Base-by-base conservation (phyloP, 2,113 vertebrate species). In the Cnemophilus loriae region DNA sequence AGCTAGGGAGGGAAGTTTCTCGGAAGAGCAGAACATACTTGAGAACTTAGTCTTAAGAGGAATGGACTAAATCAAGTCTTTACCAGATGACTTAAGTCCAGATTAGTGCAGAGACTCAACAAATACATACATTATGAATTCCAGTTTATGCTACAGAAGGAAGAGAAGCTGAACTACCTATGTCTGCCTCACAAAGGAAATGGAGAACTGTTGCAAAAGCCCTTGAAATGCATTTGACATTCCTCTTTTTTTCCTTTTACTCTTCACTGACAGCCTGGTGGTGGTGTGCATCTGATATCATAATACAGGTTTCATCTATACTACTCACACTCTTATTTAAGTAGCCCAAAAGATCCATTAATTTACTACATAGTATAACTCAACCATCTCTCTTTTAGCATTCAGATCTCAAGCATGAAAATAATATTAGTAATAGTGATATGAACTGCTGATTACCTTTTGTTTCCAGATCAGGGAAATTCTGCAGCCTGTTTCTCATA, bases 401-500 rank as follows among this genome's bases (percentile, higher is more conserved):
- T 30, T 68, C 33, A 69, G 47, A 59, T 75, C 78, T 56, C 61
- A 63, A 78, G 16, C 37, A 27, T 53, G 57, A 55, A 90, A 95
- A 33, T 19, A 74, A 1, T 44, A 35, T 0, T 49, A 78, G 17
- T 11, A 87, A 32, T 53, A 87, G 28, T 0, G 1, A 57, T 27
- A 81, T 3, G 7, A 90, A 67, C 32, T 33, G 55, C 67, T 63
- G 39, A 87, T 98, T 95, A 99, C 99, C 99, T 85, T 97, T 98
- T 75, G 99, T 99, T 96, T 99, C 98, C 77, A 99, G 91, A 60
- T 99, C 99, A 22, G 98, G 96, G 71, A 99, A 99, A n/a, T 97
- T 95, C 77, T 99, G 99, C 16, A 99, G 98, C 85, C 99, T 98
- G 93, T 99, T 99, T 74, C 98, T 98, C 99, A 99, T 99, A 39